Percentiles rank a stretch among this genome's conserved stretches.
Conservation (phyloP, 2,113 vertebrate species). For the Serinus canaria region DNA sequence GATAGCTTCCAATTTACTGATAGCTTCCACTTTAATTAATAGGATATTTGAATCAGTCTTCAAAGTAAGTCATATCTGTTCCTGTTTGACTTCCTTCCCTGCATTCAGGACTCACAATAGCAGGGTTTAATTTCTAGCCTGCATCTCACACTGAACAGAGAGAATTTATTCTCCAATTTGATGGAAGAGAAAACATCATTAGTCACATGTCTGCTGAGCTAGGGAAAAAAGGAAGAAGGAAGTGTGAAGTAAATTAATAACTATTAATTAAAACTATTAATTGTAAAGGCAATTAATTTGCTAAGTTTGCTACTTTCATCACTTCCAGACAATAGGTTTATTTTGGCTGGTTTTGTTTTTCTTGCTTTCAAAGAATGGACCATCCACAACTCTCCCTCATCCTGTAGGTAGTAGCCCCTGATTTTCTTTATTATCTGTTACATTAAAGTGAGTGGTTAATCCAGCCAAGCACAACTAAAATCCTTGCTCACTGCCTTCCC, state of each 20-base stretch:
- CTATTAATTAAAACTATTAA: neutral
- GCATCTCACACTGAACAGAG: neutral
- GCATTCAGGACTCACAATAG: neutral
- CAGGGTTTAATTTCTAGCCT: conserved; percentile 37
- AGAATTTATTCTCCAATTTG: neutral
- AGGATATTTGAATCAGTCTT: neutral
- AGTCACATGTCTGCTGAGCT: neutral
- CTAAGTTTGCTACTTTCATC: neutral
- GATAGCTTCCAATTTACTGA: neutral
- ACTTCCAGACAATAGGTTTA: neutral
- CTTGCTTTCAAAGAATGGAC: neutral
- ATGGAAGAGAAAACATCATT: neutral
- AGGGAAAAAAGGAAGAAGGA: neutral
- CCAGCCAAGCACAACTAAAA: neutral
- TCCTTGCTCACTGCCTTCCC: neutral
- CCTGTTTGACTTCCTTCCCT: neutral
- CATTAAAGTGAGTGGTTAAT: neutral
- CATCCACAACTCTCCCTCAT: neutral
- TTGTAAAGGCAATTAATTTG: neutral
- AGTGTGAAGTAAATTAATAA: neutral
- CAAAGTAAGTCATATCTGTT: neutral
- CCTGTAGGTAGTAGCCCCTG: neutral
- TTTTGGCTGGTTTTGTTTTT: neutral
- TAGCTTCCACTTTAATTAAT: neutral
- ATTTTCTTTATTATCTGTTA: neutral